Base-by-base conservation (phyloP, 2,113 vertebrate genomes). In the Erinaceus europaeus region DNA sequence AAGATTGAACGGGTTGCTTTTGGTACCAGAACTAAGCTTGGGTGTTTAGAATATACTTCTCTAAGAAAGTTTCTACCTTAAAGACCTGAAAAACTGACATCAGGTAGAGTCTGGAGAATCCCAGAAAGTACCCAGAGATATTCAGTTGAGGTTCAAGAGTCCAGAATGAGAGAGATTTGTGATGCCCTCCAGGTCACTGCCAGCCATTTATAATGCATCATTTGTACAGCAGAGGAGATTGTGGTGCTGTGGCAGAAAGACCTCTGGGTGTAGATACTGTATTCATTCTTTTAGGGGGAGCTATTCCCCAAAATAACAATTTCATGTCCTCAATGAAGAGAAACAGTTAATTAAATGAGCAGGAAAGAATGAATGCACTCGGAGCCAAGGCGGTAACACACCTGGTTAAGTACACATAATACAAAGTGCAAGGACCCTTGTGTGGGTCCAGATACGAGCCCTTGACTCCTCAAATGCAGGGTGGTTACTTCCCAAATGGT, bases 341-440 rank as follows among this genome's bases (percentile, higher is more conserved):
- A 87, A 79, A 27, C 44, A 61, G 32, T 89, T 74, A 74, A 87
- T 81, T 77, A 52, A 84, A 53, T 44, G 29, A 36, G 14, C 40
- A 87, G 25, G 53, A 42, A 89, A 74, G 68, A 88, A 87, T 57
- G 48, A 89, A 86, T n/a, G n/a, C n/a, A n/a, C n/a, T n/a, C n/a
- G n/a, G n/a, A n/a, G n/a, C n/a, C n/a, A n/a, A n/a, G n/a, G n/a
- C n/a, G n/a, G n/a, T n/a, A n/a, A n/a, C n/a, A n/a, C n/a, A n/a
- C n/a, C n/a, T n/a, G n/a, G n/a, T n/a, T n/a, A n/a, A n/a, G n/a
- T n/a, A n/a, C n/a, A n/a, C n/a, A n/a, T n/a, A n/a, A n/a, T n/a
- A n/a, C n/a, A n/a, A n/a, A n/a, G n/a, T n/a, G n/a, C n/a, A n/a
- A n/a, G n/a, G n/a, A n/a, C n/a, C n/a, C n/a, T n/a, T n/a, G n/a